These are phyloP conservation scores for Napeogenes sylphis DNA, from an alignment of 2,888 invertebrate genomes.

Conservation along the genomic window DNA sequence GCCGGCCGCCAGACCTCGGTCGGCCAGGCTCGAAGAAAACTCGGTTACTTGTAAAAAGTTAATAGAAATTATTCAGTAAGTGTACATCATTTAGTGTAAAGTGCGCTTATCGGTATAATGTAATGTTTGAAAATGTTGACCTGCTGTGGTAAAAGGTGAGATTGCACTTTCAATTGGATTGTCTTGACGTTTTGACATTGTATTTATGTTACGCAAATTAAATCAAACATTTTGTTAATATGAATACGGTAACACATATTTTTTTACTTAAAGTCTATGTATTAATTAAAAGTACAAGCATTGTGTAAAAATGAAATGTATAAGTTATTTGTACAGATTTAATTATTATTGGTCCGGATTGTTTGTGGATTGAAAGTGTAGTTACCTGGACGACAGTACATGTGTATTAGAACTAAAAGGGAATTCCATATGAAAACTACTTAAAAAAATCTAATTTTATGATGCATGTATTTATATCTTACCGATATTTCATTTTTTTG, in stretches of 20 bases:
- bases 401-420: slow-evolving; percentile 46
- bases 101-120: slow-evolving; percentile 44
- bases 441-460: not conserved
- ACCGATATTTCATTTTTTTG: not conserved
- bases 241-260: slow-evolving; percentile 8
- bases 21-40: not conserved
- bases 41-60: slow-evolving; percentile 1
- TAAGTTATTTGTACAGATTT: slow-evolving; percentile 32
- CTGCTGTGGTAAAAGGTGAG: slow-evolving; percentile 33
- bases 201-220: not conserved
- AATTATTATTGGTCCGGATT: slow-evolving; percentile 14
- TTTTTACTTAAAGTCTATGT: slow-evolving; percentile 15
- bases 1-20: not conserved
- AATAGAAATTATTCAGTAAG: slow-evolving; percentile 32
- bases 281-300: slow-evolving; percentile 24
- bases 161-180: slow-evolving; percentile 59
- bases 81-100: slow-evolving; percentile 42
- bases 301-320: slow-evolving; percentile 12
- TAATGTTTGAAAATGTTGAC: slow-evolving; percentile 37
- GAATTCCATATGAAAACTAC: slow-evolving; percentile 48
- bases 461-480: not conserved
- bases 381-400: slow-evolving; percentile 40
- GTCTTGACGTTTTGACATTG: slow-evolving; percentile 3
- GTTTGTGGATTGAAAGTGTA: slow-evolving; percentile 56
- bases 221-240: not conserved